Conservation (phyloP, 2,113 vertebrate genomes). For the Eubucco bourcierii region DNA sequence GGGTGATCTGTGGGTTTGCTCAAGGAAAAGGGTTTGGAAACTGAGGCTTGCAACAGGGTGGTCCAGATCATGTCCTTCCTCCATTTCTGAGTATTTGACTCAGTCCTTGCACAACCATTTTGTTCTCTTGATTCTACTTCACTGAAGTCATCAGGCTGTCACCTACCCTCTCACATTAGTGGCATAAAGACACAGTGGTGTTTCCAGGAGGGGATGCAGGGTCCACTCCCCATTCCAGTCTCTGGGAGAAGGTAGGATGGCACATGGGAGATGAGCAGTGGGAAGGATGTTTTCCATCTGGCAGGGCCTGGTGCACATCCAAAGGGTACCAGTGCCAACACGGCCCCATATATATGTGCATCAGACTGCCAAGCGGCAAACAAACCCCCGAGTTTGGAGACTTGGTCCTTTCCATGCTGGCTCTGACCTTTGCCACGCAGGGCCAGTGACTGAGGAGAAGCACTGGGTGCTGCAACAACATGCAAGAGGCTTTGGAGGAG, state of each 20-base stretch:
- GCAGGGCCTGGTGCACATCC: not conserved
- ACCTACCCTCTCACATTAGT: not conserved
- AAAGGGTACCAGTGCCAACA: not conserved
- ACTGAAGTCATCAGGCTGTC: not conserved
- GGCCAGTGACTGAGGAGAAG: not conserved
- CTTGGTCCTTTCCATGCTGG: fast-evolving
- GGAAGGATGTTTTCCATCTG: not conserved
- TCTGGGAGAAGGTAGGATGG: not conserved
- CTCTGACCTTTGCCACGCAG: not conserved
- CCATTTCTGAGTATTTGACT: not conserved
- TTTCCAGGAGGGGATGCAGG: not conserved
- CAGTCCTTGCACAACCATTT: not conserved
- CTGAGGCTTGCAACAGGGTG: not conserved
- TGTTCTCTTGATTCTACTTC: not conserved
- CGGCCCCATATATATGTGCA: not conserved
- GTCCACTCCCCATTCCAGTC: not conserved
- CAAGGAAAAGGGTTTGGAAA: not conserved
- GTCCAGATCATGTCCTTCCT: not conserved
- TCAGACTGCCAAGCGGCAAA: not conserved
- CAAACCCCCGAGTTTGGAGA: not conserved
- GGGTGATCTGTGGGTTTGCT: not conserved
- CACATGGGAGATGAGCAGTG: fast-evolving
- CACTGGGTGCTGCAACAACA: not conserved
- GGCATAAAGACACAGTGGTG: not conserved
- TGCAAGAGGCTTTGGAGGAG: not conserved